Evolutionary conservation across 2,888 invertebrate species (phyloP).

Genomic region (Exephanes ischioxanthus): DNA sequence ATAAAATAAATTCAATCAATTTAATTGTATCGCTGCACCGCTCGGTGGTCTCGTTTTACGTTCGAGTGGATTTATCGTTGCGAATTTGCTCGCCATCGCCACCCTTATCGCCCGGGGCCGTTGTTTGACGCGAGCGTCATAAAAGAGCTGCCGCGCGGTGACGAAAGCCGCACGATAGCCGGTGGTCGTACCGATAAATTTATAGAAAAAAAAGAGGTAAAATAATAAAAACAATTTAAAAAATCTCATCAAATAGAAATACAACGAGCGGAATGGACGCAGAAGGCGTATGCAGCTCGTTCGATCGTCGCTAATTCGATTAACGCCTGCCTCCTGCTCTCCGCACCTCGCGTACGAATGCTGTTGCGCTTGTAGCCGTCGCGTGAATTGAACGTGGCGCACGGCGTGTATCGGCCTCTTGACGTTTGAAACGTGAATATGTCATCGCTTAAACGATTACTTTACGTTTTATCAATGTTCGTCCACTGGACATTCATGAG

Average conservation of each 20-base stretch:
- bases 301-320: constrained; percentile 56
- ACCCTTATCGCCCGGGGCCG: constrained; percentile 12
- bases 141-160: constrained; percentile 36
- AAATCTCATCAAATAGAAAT: background rate
- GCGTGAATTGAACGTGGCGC: background rate
- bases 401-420: background rate
- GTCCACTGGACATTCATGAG: background rate
- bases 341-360: background rate
- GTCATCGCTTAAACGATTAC: background rate
- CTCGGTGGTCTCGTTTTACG: constrained; percentile 29
- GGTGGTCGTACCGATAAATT: constrained; percentile 19
- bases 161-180: constrained; percentile 28
- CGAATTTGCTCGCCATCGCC: constrained; percentile 10
- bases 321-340: constrained; percentile 8
- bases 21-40: constrained; percentile 33
- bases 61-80: constrained; percentile 8
- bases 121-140: constrained; percentile 42
- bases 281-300: constrained; percentile 1
- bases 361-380: background rate
- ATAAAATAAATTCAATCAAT: constrained; percentile 52
- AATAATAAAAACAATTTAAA: background rate
- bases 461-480: background rate
- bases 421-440: background rate
- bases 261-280: background rate
- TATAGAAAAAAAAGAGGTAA: constrained; percentile 8